A percentile compares a stretch with the other conserved stretches of the same genome.
Evolutionary conservation across 2,888 invertebrate genomes (phyloP).

Genomic region (Caenorhabditis imperialis): DNA sequence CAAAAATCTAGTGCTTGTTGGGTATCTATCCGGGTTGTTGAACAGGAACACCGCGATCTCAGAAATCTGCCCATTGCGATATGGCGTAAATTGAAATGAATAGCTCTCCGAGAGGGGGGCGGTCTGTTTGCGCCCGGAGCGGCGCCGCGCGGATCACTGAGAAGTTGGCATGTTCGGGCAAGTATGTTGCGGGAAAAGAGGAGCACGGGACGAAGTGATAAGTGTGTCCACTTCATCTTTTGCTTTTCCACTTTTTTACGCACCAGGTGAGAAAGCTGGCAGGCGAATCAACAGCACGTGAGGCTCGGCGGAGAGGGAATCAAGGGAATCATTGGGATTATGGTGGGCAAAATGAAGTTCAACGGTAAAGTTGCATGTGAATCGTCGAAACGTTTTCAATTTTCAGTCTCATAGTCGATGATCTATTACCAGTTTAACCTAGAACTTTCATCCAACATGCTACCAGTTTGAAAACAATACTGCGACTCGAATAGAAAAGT

Average conservation of each 20-base stretch:
- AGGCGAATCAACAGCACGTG: no score
- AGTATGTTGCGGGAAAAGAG: neutral
- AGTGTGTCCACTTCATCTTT: conserved; percentile 45
- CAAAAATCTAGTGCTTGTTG: no score
- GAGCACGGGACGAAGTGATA: conserved; percentile 44
- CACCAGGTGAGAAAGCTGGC: conserved; percentile 25
- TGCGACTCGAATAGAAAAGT: no score
- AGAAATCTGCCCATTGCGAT: conserved; percentile 46
- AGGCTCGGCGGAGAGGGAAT: no score
- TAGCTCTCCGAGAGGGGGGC: conserved; percentile 30
- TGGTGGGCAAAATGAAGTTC: no score
- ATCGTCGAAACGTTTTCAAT: no score
- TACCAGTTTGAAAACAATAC: no score
- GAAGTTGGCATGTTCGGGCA: conserved; percentile 24
- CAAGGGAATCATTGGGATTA: no score
- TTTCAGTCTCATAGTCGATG: no score
- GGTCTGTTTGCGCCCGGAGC: conserved; percentile 39
- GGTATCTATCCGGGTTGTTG: neutral
- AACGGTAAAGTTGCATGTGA: no score
- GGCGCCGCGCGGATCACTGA: conserved; percentile 11
- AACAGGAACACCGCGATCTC: conserved; percentile 25
- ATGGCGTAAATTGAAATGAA: conserved; percentile 41
- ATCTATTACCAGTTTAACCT: no score
- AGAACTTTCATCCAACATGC: no score
- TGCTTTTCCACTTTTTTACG: conserved; percentile 7